Conservation (phyloP, 1,140 invertebrate species). For the Triops longicaudatus region DNA sequence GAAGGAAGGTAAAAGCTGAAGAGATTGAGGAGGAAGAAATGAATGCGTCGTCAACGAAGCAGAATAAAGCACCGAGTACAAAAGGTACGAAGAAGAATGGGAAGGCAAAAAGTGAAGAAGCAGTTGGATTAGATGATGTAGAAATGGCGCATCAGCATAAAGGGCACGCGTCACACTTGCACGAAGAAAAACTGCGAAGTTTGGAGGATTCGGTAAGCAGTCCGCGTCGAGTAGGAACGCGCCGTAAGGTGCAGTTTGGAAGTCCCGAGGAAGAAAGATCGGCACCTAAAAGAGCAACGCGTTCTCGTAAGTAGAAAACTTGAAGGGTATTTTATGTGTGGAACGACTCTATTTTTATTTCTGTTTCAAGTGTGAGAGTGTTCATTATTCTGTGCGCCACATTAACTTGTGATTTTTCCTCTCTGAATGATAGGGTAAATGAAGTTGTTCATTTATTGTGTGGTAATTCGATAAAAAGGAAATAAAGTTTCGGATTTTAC, state of each 20-base stretch:
- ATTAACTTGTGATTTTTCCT: too few species aligned
- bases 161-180: slow-evolving; percentile 22
- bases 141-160: slow-evolving; percentile 24
- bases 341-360: background rate
- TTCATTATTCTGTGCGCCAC: background rate
- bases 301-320: background rate
- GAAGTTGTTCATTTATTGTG: too few species aligned
- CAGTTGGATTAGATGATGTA: slow-evolving; percentile 18
- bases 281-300: background rate
- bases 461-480: too few species aligned
- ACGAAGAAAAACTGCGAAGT: slow-evolving; percentile 16
- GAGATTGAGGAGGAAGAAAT: background rate
- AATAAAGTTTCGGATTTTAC: too few species aligned
- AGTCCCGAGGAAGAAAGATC: background rate
- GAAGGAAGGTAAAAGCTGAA: background rate
- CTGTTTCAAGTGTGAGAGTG: background rate
- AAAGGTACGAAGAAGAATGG: background rate
- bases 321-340: background rate
- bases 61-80: background rate
- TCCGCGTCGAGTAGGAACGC: background rate
- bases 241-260: background rate
- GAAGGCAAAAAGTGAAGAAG: background rate
- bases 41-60: background rate
- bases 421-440: too few species aligned
- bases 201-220: background rate